A percentile compares a stretch with the other conserved stretches of the same genome.
Evolutionary conservation across 92 coral and sea anemone species (phyloP).

Genomic region (Phymanthus crucifer): DNA sequence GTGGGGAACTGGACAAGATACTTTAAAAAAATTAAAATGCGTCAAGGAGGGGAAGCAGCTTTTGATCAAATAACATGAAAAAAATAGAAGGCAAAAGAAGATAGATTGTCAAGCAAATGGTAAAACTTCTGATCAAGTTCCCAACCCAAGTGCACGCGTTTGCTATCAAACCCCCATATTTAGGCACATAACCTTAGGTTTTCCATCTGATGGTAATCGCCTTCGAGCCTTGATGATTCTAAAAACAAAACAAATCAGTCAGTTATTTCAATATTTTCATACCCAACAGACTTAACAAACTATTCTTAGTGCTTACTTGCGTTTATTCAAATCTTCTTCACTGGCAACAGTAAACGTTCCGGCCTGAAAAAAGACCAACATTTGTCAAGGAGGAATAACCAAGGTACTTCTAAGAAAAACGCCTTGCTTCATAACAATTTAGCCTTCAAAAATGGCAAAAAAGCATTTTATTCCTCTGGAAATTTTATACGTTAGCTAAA

Average conservation of each 20-base stretch:
- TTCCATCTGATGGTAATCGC: slow-evolving; percentile 42
- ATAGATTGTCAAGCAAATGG: background rate
- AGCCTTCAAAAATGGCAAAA: background rate
- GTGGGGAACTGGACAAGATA: too few relatives aligned
- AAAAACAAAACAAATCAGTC: background rate
- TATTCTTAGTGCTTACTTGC: slow-evolving; percentile 50
- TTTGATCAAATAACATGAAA: too few relatives aligned
- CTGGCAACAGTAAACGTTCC: slow-evolving; percentile 86
- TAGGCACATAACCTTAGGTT: background rate
- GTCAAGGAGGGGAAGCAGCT: too few relatives aligned
- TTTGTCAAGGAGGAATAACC: background rate
- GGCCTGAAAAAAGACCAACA: slow-evolving; percentile 45
- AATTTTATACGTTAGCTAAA: background rate
- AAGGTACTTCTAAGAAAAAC: background rate
- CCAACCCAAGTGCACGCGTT: too few relatives aligned
- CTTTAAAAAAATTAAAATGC: too few relatives aligned
- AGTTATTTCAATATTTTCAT: background rate
- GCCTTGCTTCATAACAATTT: background rate
- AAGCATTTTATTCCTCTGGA: background rate
- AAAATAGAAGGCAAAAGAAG: too few relatives aligned
- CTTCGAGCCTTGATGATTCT: slow-evolving; percentile 90
- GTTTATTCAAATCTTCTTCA: slow-evolving; percentile 73
- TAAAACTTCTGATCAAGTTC: too few relatives aligned
- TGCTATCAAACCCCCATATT: too few relatives aligned
- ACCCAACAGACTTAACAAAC: background rate